Percentiles rank a stretch among this genome's conserved stretches.
Conservation (phyloP, 1,140 invertebrate species). For the Drosophila yakuba region DNA sequence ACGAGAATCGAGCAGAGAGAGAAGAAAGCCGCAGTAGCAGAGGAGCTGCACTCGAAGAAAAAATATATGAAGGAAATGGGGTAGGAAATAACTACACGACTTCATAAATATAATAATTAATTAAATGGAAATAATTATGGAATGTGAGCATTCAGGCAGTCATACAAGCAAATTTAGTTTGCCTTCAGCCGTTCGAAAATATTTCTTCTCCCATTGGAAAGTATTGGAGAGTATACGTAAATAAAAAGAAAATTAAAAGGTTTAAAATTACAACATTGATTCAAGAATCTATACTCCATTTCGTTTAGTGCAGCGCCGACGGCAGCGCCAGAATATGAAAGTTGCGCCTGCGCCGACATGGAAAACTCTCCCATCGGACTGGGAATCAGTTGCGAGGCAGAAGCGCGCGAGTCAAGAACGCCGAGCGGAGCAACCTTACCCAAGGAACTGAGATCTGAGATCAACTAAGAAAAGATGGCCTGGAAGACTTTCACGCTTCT, state of each 20-base stretch:
- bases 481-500: constrained; percentile 56
- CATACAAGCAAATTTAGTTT: too few species aligned
- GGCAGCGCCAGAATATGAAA: constrained; percentile 70
- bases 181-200: too few species aligned
- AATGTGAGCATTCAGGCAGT: too few species aligned
- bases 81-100: too few species aligned
- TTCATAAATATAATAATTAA: too few species aligned
- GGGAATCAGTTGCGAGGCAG: constrained; percentile 73
- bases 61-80: too few species aligned
- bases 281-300: not conserved
- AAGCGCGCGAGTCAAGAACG: constrained; percentile 75
- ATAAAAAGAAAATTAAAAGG: not conserved
- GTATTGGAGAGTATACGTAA: not conserved
- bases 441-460: constrained; percentile 3
- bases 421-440: constrained; percentile 22
- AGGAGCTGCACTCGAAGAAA: constrained; percentile 6
- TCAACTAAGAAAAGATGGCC: constrained; percentile 36
- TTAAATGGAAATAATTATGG: too few species aligned
- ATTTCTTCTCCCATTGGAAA: too few species aligned
- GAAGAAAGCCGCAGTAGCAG: constrained; percentile 64
- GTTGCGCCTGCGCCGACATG: constrained; percentile 74
- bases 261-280: not conserved
- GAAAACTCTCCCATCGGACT: constrained; percentile 38
- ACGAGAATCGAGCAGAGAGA: constrained; percentile 47
- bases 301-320: constrained; percentile 13